These are phyloP conservation scores for Myathropa florea DNA, from an alignment of 2,888 invertebrate species.

Conservation along the genomic window DNA sequence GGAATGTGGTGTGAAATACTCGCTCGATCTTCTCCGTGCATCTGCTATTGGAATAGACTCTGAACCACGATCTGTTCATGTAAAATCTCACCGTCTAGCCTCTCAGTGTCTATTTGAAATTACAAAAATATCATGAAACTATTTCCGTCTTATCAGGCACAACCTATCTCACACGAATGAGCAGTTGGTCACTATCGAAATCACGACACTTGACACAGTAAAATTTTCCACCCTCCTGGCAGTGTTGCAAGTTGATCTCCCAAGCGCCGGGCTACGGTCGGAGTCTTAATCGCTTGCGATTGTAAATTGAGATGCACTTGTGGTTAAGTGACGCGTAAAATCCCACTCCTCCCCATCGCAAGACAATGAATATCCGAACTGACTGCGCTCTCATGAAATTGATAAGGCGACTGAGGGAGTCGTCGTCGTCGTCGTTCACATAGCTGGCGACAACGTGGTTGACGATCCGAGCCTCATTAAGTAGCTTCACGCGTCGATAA, in stretches of 20 bases:
- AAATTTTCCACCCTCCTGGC: slow-evolving; percentile 40
- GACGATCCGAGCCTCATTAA: slow-evolving; percentile 45
- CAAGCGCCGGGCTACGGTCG: background rate
- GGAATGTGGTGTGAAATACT: too few species aligned
- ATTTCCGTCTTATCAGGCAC: background rate
- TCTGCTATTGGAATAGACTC: background rate
- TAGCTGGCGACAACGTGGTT: background rate
- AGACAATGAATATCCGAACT: slow-evolving; percentile 6
- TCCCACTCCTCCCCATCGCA: background rate
- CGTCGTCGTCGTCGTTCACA: background rate
- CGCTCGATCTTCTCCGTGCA: too few species aligned
- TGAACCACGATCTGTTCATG: background rate
- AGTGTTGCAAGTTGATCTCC: background rate
- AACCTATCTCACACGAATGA: background rate
- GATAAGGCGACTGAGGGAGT: slow-evolving; percentile 46
- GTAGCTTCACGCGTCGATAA: slow-evolving; percentile 48
- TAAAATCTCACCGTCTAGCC: background rate
- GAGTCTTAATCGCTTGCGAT: background rate
- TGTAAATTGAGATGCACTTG: slow-evolving; percentile 22
- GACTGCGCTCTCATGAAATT: slow-evolving; percentile 25
- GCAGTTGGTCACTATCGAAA: background rate
- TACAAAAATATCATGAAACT: background rate
- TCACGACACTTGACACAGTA: slow-evolving; percentile 27
- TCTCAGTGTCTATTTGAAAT: background rate
- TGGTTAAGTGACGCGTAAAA: background rate